phyloP scores from a whole-genome alignment of 2,113 vertebrate species.

The Todiramphus chloris region DNA sequence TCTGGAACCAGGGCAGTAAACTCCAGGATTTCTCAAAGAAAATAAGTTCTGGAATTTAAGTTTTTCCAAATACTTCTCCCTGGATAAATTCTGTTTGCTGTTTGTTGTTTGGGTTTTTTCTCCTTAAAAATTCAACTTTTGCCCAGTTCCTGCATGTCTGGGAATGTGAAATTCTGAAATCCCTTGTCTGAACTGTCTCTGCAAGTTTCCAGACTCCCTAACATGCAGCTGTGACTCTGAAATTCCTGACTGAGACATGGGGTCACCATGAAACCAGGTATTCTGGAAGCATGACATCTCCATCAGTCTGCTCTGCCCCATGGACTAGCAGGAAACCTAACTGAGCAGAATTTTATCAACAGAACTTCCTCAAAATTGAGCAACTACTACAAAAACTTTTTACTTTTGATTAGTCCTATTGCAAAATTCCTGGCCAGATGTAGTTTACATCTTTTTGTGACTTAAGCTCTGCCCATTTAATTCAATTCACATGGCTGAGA shows the following conservation, averaged over 20 bases:
- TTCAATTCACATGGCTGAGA: not conserved
- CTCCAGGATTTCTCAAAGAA: not conserved
- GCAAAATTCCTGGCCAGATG: not conserved
- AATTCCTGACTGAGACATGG: not conserved
- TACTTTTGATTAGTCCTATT: not conserved
- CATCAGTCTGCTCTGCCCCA: not conserved
- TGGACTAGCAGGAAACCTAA: not conserved
- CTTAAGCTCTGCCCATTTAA: not conserved
- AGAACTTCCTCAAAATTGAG: not conserved
- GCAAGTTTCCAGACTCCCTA: not conserved
- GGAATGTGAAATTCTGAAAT: not conserved
- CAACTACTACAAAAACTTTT: not conserved
- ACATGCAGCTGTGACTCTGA: not conserved
- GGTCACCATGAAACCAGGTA: not conserved
- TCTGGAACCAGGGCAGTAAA: not conserved
- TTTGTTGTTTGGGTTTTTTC: rapidly evolving
- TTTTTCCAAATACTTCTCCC: not conserved
- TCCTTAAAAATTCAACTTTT: not conserved
- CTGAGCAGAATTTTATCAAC: not conserved
- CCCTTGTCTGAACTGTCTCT: not conserved
- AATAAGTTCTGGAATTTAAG: not conserved
- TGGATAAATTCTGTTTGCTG: not conserved
- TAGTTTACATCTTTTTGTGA: not conserved
- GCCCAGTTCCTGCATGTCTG: not conserved
- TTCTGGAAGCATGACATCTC: not conserved